Percentiles rank a stretch among this genome's conserved stretches.
Conservation (phyloP, 2,797 vertebrate genomes). For the Oreochromis mossambicus region DNA sequence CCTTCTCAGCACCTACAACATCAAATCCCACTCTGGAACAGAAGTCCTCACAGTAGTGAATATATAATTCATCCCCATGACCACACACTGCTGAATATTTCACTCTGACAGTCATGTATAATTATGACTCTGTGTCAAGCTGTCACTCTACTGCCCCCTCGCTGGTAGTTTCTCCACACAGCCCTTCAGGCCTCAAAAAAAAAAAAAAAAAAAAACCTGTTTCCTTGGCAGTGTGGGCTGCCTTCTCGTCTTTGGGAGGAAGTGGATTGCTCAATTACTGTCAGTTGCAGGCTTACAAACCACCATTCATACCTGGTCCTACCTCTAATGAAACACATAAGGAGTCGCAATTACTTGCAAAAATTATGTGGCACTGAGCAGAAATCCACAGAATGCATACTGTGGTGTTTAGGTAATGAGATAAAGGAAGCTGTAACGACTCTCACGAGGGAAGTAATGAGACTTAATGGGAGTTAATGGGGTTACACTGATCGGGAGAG, state of each 20-base stretch:
- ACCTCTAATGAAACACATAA: slow-evolving; percentile 1
- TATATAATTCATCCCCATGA: slow-evolving; percentile 63
- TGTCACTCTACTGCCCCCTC: slow-evolving; percentile 42
- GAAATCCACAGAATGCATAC: slow-evolving; percentile 23
- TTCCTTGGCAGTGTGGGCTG: slow-evolving; percentile 14
- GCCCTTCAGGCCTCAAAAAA: not conserved
- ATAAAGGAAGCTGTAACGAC: slow-evolving; percentile 49
- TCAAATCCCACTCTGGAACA: slow-evolving; percentile 51
- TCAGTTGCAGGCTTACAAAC: slow-evolving; percentile 30
- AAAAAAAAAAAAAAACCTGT: not conserved
- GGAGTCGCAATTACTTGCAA: not conserved
- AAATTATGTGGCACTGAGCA: not conserved
- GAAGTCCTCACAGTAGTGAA: slow-evolving; percentile 40
- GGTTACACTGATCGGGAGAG: slow-evolving; percentile 64
- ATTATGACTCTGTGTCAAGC: slow-evolving; percentile 62
- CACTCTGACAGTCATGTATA: slow-evolving; percentile 60
- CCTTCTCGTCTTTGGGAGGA: not conserved
- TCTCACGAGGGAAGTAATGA: slow-evolving; percentile 55
- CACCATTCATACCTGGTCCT: slow-evolving; percentile 12
- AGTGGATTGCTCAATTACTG: slow-evolving; percentile 52
- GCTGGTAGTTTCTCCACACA: slow-evolving; percentile 5
- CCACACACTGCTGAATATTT: slow-evolving; percentile 61
- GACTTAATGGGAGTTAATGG: slow-evolving; percentile 73
- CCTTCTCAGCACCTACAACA: slow-evolving; percentile 19
- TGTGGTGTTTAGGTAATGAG: slow-evolving; percentile 49